A percentile compares a stretch with the other conserved stretches of the same genome.
phyloP scores from a whole-genome alignment of 2,797 vertebrate species.

The Ptychobarbus kaznakovi region DNA sequence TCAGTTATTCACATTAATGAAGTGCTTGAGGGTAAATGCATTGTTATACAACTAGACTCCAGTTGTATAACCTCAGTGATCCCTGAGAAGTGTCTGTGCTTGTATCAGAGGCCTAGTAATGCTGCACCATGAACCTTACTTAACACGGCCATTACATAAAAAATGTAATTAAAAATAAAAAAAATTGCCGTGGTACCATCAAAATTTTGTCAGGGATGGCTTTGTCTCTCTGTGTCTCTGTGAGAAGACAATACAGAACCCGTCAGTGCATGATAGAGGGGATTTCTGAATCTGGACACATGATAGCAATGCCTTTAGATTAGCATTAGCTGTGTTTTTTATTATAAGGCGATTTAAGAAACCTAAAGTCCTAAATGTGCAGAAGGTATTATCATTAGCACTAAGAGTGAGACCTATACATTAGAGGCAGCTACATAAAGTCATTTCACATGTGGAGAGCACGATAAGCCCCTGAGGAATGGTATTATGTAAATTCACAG shows the following conservation, averaged over 20 bases:
- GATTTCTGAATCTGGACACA: slow-evolving; percentile 40
- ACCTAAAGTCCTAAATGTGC: slow-evolving; percentile 14
- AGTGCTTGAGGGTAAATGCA: slow-evolving; percentile 3
- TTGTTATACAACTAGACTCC: neutral
- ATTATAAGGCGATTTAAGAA: slow-evolving; percentile 26
- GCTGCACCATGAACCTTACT: slow-evolving; percentile 3
- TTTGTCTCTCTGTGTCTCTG: neutral
- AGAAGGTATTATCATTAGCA: slow-evolving; percentile 21
- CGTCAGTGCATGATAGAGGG: slow-evolving; percentile 19
- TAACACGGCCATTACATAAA: neutral
- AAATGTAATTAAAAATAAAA: too few relatives aligned
- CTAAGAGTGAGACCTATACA: neutral
- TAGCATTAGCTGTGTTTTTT: slow-evolving; percentile 40
- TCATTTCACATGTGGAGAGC: neutral
- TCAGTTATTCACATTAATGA: neutral
- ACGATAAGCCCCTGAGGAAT: slow-evolving; percentile 20
- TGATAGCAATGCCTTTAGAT: slow-evolving; percentile 43
- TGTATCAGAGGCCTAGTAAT: neutral
- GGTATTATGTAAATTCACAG: neutral
- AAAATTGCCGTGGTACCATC: neutral
- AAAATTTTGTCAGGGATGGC: neutral
- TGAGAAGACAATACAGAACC: neutral
- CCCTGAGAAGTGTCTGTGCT: neutral
- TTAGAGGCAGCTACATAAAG: slow-evolving; percentile 6
- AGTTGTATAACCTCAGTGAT: neutral